Evolutionary conservation across 2,113 vertebrate genomes (phyloP).

Genomic region (Passer domesticus): DNA sequence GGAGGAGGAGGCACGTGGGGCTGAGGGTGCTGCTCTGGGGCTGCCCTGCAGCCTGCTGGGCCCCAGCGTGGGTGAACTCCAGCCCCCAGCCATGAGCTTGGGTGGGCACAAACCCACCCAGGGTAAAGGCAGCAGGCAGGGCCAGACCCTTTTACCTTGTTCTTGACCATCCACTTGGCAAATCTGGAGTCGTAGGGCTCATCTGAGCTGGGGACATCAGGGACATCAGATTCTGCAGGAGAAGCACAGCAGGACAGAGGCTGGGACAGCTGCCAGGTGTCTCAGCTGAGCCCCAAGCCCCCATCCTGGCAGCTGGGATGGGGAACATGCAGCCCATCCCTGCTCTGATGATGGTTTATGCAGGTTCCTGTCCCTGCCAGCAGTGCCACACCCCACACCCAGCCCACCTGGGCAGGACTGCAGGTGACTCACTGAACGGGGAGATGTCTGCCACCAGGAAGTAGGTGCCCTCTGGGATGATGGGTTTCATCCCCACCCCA

Average conservation of each 20-base stretch:
- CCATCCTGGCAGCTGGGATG: neutral
- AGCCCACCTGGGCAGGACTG: neutral
- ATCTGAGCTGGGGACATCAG: constrained; percentile 29
- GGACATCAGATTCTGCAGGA: constrained; percentile 80
- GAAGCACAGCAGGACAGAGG: neutral
- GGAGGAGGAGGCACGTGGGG: neutral
- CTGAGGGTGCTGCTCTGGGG: neutral
- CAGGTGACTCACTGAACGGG: constrained; percentile 81
- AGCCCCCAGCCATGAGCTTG: neutral
- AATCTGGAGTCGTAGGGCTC: constrained; percentile 83
- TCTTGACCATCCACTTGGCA: constrained; percentile 90
- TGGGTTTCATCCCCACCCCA: constrained; percentile 81
- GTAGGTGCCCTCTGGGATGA: constrained; percentile 88
- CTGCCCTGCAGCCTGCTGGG: neutral
- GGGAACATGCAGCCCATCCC: neutral
- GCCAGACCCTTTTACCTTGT: constrained; percentile 76
- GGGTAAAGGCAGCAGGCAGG: rapidly evolving
- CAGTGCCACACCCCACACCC: neutral
- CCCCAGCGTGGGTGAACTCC: neutral
- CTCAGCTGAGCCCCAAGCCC: neutral
- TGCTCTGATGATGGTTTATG: neutral
- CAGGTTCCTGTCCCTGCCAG: neutral
- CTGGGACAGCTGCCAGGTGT: neutral
- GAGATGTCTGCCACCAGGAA: constrained; percentile 90
- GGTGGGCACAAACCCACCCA: neutral